A percentile compares a stretch with the other conserved stretches of the same genome.
These are phyloP conservation scores for Maconellicoccus hirsutus DNA, from an alignment of 1,140 invertebrate species.

Conservation along the genomic window DNA sequence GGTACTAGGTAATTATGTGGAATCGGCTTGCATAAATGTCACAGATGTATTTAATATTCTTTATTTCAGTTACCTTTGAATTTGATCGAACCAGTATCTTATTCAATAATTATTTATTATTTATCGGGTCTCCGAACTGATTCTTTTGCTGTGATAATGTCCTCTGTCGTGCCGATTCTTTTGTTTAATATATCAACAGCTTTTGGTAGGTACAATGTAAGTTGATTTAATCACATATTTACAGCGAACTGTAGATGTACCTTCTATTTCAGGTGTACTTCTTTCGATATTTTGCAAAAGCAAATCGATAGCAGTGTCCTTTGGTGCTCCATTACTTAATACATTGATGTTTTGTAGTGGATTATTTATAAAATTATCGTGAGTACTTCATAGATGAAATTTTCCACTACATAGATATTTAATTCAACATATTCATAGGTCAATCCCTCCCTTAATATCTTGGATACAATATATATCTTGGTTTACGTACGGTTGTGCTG, in stretches of 20 bases:
- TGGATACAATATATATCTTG: conserved; percentile 86
- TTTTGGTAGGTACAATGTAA: not conserved
- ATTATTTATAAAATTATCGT: conserved; percentile 10
- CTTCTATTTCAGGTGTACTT: not conserved
- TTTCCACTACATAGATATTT: not conserved
- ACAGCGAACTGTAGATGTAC: no score
- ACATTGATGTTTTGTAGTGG: not conserved
- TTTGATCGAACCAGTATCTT: not conserved
- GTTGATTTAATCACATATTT: no score
- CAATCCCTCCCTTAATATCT: conserved; percentile 60
- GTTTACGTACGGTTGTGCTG: conserved; percentile 85
- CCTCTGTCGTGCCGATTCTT: not conserved
- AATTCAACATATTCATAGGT: conserved; percentile 37
- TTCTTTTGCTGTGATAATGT: not conserved
- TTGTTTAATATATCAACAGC: not conserved
- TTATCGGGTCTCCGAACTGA: not conserved
- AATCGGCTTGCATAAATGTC: no score
- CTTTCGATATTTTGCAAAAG: not conserved
- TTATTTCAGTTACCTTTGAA: not conserved
- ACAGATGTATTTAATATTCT: no score
- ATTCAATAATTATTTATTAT: not conserved
- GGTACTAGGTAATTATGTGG: not conserved
- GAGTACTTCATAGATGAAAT: not conserved
- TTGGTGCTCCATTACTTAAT: not conserved
- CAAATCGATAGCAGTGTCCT: not conserved